phyloP scores from a whole-genome alignment of 2,797 vertebrate genomes.

The Phalanger gymnotis region DNA sequence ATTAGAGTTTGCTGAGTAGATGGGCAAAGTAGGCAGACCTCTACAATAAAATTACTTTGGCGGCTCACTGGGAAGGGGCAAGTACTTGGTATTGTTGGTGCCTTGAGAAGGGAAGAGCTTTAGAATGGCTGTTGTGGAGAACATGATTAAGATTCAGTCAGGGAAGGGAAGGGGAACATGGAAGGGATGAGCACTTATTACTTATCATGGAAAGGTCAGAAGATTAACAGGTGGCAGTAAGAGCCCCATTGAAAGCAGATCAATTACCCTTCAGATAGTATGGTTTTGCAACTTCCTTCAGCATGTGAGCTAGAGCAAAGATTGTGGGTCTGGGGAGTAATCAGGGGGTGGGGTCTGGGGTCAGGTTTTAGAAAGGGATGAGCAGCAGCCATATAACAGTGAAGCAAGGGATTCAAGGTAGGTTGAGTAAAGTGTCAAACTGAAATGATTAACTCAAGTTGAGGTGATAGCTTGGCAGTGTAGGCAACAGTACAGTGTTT shows the following conservation, averaged over 20 bases:
- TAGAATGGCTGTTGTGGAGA: background rate
- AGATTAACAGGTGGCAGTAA: background rate
- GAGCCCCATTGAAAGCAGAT: background rate
- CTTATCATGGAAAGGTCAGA: background rate
- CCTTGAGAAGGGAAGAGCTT: background rate
- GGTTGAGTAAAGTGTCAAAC: background rate
- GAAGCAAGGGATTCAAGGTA: background rate
- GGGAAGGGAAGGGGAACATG: background rate
- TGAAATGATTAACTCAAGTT: background rate
- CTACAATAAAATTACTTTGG: background rate
- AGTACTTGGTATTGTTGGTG: too few relatives aligned
- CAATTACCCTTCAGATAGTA: background rate
- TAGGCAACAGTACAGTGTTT: too few relatives aligned
- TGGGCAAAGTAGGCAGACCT: background rate
- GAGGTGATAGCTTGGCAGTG: too few relatives aligned
- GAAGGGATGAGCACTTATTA: background rate
- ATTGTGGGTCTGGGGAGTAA: background rate
- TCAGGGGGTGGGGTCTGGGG: rapidly evolving
- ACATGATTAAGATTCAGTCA: background rate
- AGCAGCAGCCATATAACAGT: background rate
- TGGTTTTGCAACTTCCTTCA: background rate
- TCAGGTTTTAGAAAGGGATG: background rate
- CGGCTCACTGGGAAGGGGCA: background rate
- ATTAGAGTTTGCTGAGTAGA: background rate
- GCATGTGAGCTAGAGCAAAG: background rate